phyloP scores from a whole-genome alignment of 2,888 invertebrate genomes.

The Uloborus plumipes region DNA sequence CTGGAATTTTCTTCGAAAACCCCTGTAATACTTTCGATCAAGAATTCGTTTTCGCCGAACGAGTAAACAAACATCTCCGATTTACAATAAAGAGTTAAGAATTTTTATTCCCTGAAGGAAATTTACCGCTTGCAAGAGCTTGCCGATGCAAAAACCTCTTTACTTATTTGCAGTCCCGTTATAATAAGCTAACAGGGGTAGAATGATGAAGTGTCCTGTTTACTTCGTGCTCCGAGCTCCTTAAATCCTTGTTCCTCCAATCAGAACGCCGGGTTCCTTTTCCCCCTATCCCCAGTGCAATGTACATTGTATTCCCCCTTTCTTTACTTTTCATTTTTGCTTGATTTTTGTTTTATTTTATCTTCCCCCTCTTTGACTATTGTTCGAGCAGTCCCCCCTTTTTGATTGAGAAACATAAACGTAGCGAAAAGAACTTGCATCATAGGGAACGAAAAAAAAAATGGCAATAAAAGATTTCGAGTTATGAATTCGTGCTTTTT shows the following conservation, averaged over 20 bases:
- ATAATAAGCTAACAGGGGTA: constrained; percentile 30
- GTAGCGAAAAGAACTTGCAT: too few relatives aligned
- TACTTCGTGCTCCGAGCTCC: constrained; percentile 42
- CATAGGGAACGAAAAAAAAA: background rate
- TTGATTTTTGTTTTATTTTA: background rate
- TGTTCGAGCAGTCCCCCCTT: background rate
- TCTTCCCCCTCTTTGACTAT: background rate
- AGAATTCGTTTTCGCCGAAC: too few relatives aligned
- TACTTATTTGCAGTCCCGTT: constrained; percentile 4
- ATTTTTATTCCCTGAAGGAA: too few relatives aligned
- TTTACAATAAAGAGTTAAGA: too few relatives aligned
- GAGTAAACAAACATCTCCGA: too few relatives aligned
- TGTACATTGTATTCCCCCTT: background rate
- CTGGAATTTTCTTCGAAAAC: too few relatives aligned
- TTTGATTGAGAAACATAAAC: constrained; percentile 5
- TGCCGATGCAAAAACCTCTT: too few relatives aligned
- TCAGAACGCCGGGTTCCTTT: constrained; percentile 8
- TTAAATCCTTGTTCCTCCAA: constrained; percentile 41
- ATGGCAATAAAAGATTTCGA: background rate
- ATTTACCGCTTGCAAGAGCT: too few relatives aligned
- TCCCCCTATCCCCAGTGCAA: background rate
- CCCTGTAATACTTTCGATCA: too few relatives aligned
- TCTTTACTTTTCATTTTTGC: background rate
- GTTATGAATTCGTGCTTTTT: too few relatives aligned
- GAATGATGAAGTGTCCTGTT: constrained; percentile 59